Percentiles rank a stretch among this genome's conserved stretches.
Evolutionary conservation across 2,888 invertebrate species (phyloP).

Genomic region (Diarsia brunnea): DNA sequence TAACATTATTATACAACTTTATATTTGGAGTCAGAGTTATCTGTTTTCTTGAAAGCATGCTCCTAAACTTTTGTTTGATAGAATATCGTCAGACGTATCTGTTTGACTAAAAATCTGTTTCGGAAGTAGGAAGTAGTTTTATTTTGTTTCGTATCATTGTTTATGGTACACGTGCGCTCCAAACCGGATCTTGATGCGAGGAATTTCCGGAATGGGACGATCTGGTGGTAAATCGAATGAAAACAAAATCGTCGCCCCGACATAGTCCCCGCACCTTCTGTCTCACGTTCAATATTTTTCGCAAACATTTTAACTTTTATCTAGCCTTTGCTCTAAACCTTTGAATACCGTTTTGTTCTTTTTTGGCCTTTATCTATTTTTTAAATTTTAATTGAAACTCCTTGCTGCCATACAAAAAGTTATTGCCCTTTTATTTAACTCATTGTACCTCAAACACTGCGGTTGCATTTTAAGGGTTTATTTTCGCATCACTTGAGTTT

Average conservation of each 20-base stretch:
- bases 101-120: conserved; percentile 23
- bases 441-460: neutral
- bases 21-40: neutral
- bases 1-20: neutral
- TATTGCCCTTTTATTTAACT: too few relatives aligned
- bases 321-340: too few relatives aligned
- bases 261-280: neutral
- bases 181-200: conserved; percentile 15
- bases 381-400: too few relatives aligned
- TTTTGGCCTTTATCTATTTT: too few relatives aligned
- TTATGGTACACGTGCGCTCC: conserved; percentile 25
- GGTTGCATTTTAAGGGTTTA: neutral
- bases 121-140: conserved; percentile 24
- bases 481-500: neutral
- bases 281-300: conserved; percentile 11
- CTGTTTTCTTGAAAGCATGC: neutral
- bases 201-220: conserved; percentile 41
- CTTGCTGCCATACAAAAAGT: too few relatives aligned
- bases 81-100: neutral
- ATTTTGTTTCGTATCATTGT: conserved; percentile 27
- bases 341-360: too few relatives aligned
- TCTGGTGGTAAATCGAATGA: conserved; percentile 39
- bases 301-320: neutral
- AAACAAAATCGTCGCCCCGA: conserved; percentile 42
- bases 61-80: neutral